Evolutionary conservation across 1,140 invertebrate species (phyloP).

Genomic region (Venturia canescens): DNA sequence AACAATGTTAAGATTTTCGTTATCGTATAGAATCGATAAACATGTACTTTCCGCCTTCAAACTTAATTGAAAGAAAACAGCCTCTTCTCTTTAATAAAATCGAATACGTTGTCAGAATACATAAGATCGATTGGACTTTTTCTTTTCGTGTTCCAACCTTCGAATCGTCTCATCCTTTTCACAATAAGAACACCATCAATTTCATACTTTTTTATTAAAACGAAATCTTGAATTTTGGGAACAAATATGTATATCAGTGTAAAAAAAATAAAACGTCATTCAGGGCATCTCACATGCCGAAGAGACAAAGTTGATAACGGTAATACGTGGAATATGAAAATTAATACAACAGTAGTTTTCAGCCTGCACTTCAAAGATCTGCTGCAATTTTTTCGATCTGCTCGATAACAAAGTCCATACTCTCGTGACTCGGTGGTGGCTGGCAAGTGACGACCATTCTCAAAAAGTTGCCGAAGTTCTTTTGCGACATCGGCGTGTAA

Average conservation of each 20-base stretch:
- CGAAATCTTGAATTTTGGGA: too few relatives aligned
- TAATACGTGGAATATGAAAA: neutral
- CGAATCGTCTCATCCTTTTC: neutral
- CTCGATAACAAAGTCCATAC: constrained; percentile 82
- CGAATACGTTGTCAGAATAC: constrained; percentile 26
- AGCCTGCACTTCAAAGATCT: constrained; percentile 66
- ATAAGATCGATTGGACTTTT: neutral
- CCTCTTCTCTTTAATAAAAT: constrained; percentile 8
- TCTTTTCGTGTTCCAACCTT: neutral
- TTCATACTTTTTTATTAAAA: neutral
- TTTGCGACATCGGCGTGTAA: constrained; percentile 86
- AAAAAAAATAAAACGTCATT: too few relatives aligned
- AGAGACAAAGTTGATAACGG: neutral
- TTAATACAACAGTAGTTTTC: neutral
- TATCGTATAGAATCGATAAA: constrained; percentile 11
- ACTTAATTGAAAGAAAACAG: constrained; percentile 12
- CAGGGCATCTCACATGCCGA: too few relatives aligned
- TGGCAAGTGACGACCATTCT: constrained; percentile 91
- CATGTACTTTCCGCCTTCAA: constrained; percentile 35
- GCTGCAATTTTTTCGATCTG: constrained; percentile 80
- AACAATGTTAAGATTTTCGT: constrained; percentile 1
- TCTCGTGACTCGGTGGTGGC: constrained; percentile 78
- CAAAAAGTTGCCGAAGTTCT: constrained; percentile 89
- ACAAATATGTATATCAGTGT: too few relatives aligned
- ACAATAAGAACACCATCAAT: neutral